phyloP scores from a whole-genome alignment of 2,113 vertebrate genomes.

The Myotis davidii region DNA sequence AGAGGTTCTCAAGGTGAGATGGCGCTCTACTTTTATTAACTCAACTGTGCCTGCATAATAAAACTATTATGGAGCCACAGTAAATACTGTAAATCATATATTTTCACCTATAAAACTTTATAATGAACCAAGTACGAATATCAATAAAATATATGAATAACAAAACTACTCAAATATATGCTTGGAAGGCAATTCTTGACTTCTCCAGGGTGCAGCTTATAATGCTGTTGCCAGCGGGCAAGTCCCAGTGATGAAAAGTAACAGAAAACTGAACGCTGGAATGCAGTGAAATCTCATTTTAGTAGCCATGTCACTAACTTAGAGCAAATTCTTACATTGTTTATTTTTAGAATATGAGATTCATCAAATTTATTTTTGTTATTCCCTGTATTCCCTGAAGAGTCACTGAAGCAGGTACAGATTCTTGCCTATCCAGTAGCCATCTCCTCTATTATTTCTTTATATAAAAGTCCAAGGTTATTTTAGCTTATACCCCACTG shows the following conservation, averaged over 20 bases:
- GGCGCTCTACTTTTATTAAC: conserved; percentile 67
- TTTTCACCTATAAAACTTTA: conserved; percentile 58
- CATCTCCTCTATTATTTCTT: background rate
- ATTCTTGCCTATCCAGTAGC: background rate
- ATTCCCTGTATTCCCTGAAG: background rate
- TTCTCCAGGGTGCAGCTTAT: conserved; percentile 23
- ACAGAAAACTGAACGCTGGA: background rate
- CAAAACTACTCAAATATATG: conserved; percentile 19
- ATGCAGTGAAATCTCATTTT: background rate
- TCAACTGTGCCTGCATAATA: conserved; percentile 57
- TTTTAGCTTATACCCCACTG: rapidly evolving
- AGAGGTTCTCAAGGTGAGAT: conserved; percentile 67
- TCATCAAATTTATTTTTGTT: background rate
- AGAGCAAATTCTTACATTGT: background rate
- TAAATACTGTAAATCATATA: conserved; percentile 73
- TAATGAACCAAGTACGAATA: conserved; percentile 64
- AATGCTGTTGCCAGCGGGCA: background rate
- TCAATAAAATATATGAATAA: conserved; percentile 65
- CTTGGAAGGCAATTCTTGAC: conserved; percentile 36
- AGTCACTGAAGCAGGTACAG: background rate
- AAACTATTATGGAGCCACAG: conserved; percentile 10
- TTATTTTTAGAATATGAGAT: background rate
- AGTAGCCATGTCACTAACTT: background rate
- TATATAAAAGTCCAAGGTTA: background rate
- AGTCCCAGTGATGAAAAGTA: background rate